Conservation (phyloP, 2,888 invertebrate species). For the Hemicrepidius hirtus region DNA sequence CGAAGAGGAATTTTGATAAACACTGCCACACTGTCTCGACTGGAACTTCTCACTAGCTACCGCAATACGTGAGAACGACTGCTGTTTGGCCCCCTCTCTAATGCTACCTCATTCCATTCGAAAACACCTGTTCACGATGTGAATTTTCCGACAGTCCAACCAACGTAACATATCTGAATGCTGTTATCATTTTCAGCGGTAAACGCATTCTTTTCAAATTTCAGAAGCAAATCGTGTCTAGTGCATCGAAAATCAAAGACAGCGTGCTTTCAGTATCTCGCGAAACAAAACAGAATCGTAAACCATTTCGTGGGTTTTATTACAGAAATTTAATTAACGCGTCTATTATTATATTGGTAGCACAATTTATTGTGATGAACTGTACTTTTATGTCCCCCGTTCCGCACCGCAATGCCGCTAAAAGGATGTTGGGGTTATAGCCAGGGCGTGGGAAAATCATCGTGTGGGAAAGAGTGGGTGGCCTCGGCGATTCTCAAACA, state of each 20-base stretch:
- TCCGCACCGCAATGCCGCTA: constrained; percentile 55
- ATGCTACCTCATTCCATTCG: constrained; percentile 78
- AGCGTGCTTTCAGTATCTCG: not conserved
- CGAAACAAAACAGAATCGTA: not conserved
- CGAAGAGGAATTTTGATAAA: constrained; percentile 38
- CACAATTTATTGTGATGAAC: constrained; percentile 60
- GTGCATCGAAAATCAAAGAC: not conserved
- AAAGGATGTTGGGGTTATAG: constrained; percentile 85
- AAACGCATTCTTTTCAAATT: constrained; percentile 22
- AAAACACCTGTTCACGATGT: constrained; percentile 85
- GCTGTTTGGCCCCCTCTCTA: constrained; percentile 68
- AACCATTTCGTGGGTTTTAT: constrained; percentile 8
- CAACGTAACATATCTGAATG: constrained; percentile 67
- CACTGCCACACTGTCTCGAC: constrained; percentile 49
- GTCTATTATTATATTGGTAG: constrained; percentile 55
- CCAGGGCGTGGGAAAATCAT: constrained; percentile 87
- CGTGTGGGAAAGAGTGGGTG: constrained; percentile 90
- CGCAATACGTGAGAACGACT: constrained; percentile 68
- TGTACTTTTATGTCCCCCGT: constrained; percentile 50
- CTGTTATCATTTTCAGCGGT: constrained; percentile 42
- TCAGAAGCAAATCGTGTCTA: not conserved
- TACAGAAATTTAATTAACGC: constrained; percentile 49
- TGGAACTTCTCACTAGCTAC: constrained; percentile 62
- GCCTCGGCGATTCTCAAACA: constrained; percentile 78
- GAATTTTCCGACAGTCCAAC: constrained; percentile 81